Evolutionary conservation across 2,113 vertebrate genomes (phyloP).

Genomic region (Pelecanoides urinatrix): DNA sequence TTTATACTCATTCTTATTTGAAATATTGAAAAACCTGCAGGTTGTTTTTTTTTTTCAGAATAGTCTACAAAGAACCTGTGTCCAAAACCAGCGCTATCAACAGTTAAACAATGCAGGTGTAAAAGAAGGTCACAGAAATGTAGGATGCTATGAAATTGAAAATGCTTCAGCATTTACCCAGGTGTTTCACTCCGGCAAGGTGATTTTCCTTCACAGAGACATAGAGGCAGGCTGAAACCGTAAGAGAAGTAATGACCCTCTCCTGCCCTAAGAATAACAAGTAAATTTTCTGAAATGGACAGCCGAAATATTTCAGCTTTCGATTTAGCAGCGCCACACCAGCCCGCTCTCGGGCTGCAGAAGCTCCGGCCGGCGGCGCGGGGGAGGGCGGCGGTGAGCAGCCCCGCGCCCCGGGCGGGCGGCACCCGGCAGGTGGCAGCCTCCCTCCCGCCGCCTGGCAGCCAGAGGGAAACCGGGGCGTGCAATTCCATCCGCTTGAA

Average conservation of each 20-base stretch:
- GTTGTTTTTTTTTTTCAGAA: not conserved
- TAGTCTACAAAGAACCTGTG: not conserved
- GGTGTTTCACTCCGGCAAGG: not conserved
- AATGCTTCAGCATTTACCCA: not conserved
- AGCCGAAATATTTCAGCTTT: accelerated
- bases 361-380: accelerated
- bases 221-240: not conserved
- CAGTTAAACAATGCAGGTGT: not conserved
- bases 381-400: accelerated
- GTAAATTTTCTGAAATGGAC: not conserved
- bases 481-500: not conserved
- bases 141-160: not conserved
- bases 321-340: not conserved
- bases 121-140: not conserved
- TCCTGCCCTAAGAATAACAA: not conserved
- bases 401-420: not conserved
- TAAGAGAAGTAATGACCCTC: not conserved
- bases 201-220: not conserved
- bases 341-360: not conserved
- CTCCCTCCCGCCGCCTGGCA: accelerated
- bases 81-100: not conserved
- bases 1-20: not conserved
- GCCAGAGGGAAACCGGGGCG: too few relatives aligned
- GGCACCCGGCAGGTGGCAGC: not conserved
- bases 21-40: not conserved